phyloP scores from a whole-genome alignment of 2,888 invertebrate species.

The Phragmatobia fuliginosa region DNA sequence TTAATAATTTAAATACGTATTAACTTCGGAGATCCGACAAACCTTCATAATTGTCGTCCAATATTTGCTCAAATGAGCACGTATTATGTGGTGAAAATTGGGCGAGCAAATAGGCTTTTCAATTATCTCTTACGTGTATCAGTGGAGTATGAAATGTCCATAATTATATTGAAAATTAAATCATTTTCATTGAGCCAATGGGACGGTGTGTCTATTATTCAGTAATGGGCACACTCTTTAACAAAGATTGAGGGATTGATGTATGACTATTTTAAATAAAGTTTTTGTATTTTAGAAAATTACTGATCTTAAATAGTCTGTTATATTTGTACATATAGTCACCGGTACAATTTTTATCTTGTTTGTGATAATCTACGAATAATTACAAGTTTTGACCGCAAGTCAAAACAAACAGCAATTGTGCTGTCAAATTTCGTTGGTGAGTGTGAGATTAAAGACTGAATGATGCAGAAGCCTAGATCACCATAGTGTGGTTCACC shows the following conservation, averaged over 20 bases:
- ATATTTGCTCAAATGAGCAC: conserved; percentile 15
- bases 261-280: background rate
- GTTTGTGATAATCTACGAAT: no score
- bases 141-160: background rate
- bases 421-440: no score
- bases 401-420: no score
- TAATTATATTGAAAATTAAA: background rate
- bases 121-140: conserved; percentile 12
- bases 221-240: no score
- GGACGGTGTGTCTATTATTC: background rate
- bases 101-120: conserved; percentile 15
- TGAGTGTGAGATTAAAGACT: no score
- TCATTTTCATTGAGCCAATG: background rate
- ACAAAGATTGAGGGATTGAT: background rate
- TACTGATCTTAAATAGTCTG: background rate
- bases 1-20: background rate
- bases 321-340: no score
- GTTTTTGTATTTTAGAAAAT: background rate
- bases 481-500: no score
- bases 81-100: conserved; percentile 7
- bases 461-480: no score
- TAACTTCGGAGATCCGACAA: conserved; percentile 1
- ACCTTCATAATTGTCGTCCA: conserved; percentile 17
- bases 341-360: no score
- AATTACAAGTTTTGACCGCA: no score